Percentiles rank a stretch among this genome's conserved stretches.
phyloP scores from a whole-genome alignment of 2,888 invertebrate genomes.

The Xiphydria camelus region DNA sequence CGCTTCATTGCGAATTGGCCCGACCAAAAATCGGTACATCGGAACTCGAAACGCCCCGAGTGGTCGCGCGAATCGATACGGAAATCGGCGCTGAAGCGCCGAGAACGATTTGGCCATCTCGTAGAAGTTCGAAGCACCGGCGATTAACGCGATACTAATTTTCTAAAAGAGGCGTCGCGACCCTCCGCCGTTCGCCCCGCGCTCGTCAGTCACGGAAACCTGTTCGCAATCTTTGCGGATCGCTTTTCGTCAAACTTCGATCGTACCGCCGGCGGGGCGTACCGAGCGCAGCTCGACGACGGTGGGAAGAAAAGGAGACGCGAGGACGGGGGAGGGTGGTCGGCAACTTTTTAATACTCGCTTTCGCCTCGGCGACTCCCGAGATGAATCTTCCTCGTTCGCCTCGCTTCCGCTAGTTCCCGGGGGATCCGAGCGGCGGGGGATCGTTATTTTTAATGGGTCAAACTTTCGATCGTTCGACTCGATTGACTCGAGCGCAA shows the following conservation, averaged over 20 bases:
- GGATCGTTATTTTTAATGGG: conserved; percentile 8
- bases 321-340: conserved; percentile 11
- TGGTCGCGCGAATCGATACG: too few relatives aligned
- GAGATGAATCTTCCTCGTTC: too few relatives aligned
- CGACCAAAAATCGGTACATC: too few relatives aligned
- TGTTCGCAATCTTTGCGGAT: conserved; percentile 13
- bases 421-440: too few relatives aligned
- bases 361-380: too few relatives aligned
- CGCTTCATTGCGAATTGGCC: too few relatives aligned
- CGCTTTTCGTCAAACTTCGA: conserved; percentile 13
- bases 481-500: conserved; percentile 13
- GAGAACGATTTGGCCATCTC: too few relatives aligned
- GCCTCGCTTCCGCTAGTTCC: too few relatives aligned
- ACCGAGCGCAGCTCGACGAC: conserved; percentile 10
- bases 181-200: background rate
- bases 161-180: background rate
- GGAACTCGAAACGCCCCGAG: too few relatives aligned
- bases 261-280: background rate
- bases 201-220: conserved; percentile 9
- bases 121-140: background rate
- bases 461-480: conserved; percentile 5
- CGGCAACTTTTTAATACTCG: conserved; percentile 18
- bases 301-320: conserved; percentile 5
- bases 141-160: conserved; percentile 3
- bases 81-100: too few relatives aligned